phyloP scores from a whole-genome alignment of 2,888 invertebrate species.

The Andrena hattorfiana region DNA sequence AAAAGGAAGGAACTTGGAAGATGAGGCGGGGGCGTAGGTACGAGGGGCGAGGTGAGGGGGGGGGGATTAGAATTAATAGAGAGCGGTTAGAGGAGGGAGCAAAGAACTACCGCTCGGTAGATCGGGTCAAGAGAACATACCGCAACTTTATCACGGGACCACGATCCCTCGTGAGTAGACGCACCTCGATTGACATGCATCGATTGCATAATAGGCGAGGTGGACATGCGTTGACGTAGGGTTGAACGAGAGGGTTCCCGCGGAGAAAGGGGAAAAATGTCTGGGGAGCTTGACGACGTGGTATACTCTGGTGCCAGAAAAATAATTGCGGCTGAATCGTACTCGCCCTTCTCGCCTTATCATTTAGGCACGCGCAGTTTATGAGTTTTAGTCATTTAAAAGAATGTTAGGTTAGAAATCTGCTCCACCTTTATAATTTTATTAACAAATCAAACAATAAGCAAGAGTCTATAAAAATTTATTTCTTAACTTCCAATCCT shows the following conservation, averaged over 20 bases:
- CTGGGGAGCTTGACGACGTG: not conserved
- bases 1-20: not conserved
- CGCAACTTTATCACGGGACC: conserved; percentile 66
- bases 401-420: too few species aligned
- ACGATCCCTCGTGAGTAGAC: conserved; percentile 33
- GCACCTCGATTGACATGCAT: conserved; percentile 59
- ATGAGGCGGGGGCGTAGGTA: not conserved
- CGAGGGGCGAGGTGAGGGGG: not conserved
- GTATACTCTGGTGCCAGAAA: not conserved
- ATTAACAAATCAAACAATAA: not conserved
- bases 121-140: conserved; percentile 64
- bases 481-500: not conserved
- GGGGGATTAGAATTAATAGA: conserved; percentile 1
- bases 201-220: conserved; percentile 51
- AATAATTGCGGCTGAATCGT: not conserved
- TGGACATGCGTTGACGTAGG: conserved; percentile 25
- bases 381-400: not conserved
- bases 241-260: conserved; percentile 12
- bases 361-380: not conserved
- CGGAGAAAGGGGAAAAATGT: not conserved
- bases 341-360: not conserved
- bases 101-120: conserved; percentile 7
- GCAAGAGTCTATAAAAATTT: not conserved
- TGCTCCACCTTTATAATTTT: not conserved
- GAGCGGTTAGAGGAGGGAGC: not conserved